phyloP scores from a whole-genome alignment of 2,797 vertebrate genomes.

The Podargus strigoides region DNA sequence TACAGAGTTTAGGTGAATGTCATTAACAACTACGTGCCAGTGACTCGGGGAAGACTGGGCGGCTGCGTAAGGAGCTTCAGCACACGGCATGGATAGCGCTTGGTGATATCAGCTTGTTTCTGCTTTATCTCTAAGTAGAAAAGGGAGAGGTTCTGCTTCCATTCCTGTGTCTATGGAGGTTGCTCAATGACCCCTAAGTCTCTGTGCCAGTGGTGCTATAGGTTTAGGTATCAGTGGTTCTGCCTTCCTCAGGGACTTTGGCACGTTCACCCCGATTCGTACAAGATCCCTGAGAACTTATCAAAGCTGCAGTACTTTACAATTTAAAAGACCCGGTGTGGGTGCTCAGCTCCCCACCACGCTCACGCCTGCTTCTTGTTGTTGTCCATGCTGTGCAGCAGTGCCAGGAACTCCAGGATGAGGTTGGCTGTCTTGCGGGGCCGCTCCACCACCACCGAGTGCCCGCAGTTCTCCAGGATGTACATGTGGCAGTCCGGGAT shows the following conservation, averaged over 20 bases:
- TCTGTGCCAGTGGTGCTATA: conserved; percentile 39
- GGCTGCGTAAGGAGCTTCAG: conserved; percentile 16
- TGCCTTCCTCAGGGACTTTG: conserved; percentile 73
- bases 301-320: conserved; percentile 43
- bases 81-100: conserved; percentile 1
- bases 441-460: conserved; percentile 87
- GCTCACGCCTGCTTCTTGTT: conserved; percentile 83
- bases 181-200: conserved; percentile 51
- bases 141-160: conserved; percentile 23
- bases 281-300: conserved; percentile 78
- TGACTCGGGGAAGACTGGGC: not conserved
- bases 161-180: conserved; percentile 19
- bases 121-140: conserved; percentile 52
- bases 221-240: conserved; percentile 21
- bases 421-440: conserved; percentile 87
- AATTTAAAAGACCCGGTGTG: not conserved
- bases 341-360: not conserved
- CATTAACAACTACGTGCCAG: not conserved
- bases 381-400: conserved; percentile 73
- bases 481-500: conserved; percentile 81
- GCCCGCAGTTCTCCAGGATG: conserved; percentile 90
- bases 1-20: conserved; percentile 26
- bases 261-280: conserved; percentile 25
- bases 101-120: conserved; percentile 23
- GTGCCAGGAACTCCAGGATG: conserved; percentile 81